These are phyloP conservation scores for Dione vanillae DNA, from an alignment of 2,888 invertebrate genomes.

Conservation along the genomic window DNA sequence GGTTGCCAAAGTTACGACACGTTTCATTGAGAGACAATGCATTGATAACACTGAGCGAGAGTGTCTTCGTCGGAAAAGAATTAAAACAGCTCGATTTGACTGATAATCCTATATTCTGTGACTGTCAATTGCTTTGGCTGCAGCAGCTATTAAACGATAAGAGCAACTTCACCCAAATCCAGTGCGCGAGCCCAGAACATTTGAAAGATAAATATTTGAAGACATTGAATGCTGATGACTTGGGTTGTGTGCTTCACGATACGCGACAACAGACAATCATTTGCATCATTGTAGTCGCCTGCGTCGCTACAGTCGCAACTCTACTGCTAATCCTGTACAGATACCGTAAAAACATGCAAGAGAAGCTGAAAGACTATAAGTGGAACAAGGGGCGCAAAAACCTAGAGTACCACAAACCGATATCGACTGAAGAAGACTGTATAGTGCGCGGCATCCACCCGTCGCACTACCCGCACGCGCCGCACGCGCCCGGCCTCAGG, in stretches of 20 bases:
- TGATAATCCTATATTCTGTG: slow-evolving; percentile 92
- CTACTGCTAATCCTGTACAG: slow-evolving; percentile 90
- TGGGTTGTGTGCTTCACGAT: slow-evolving; percentile 92
- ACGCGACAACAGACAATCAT: slow-evolving; percentile 92
- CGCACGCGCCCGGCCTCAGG: slow-evolving; percentile 78
- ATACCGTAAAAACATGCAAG: slow-evolving; percentile 91
- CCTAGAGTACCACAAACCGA: slow-evolving; percentile 95
- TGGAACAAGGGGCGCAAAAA: slow-evolving; percentile 93
- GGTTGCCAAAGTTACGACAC: slow-evolving; percentile 90
- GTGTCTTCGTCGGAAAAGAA: slow-evolving; percentile 91
- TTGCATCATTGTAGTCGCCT: slow-evolving; percentile 89
- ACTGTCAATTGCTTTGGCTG: slow-evolving; percentile 92
- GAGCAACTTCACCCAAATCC: slow-evolving; percentile 88
- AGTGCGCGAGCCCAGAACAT: slow-evolving; percentile 89
- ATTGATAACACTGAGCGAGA: slow-evolving; percentile 89
- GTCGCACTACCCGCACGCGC: slow-evolving; percentile 74
- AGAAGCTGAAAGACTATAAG: slow-evolving; percentile 92
- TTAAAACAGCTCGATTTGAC: slow-evolving; percentile 90
- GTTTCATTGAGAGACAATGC: slow-evolving; percentile 91
- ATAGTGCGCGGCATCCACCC: slow-evolving; percentile 87
- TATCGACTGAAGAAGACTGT: slow-evolving; percentile 93
- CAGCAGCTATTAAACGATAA: slow-evolving; percentile 88
- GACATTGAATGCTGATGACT: slow-evolving; percentile 88
- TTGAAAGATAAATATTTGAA: slow-evolving; percentile 88
- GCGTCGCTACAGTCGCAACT: slow-evolving; percentile 88